phyloP scores from a whole-genome alignment of 2,113 vertebrate species.

The Cyphomyrus plagiostoma region DNA sequence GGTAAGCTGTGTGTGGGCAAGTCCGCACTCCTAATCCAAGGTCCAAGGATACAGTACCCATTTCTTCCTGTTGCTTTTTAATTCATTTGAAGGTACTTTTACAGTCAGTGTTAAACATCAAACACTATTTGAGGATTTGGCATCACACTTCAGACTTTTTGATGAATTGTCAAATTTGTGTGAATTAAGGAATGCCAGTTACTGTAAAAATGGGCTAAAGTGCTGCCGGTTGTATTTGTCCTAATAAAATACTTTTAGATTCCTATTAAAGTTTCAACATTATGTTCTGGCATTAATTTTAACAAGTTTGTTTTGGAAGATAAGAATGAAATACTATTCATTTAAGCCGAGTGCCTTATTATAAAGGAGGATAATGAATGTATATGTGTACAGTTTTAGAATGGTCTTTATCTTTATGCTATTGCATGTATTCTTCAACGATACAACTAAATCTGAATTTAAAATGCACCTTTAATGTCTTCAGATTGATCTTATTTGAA shows the following conservation, averaged over 20 bases:
- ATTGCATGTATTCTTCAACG: background rate
- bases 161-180: background rate
- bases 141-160: background rate
- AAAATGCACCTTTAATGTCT: background rate
- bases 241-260: background rate
- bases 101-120: background rate
- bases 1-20: background rate
- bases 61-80: background rate
- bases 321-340: background rate
- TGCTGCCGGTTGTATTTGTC: background rate
- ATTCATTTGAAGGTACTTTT: background rate
- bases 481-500: background rate
- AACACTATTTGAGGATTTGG: background rate
- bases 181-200: background rate
- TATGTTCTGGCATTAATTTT: background rate
- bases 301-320: background rate
- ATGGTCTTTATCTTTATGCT: background rate
- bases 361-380: background rate
- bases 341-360: background rate
- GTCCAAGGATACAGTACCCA: background rate
- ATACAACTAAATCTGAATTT: background rate
- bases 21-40: background rate
- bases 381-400: background rate
- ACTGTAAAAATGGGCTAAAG: background rate
- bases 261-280: background rate